Conservation (phyloP, 1,140 invertebrate species). For the Drosophila setifemur region DNA sequence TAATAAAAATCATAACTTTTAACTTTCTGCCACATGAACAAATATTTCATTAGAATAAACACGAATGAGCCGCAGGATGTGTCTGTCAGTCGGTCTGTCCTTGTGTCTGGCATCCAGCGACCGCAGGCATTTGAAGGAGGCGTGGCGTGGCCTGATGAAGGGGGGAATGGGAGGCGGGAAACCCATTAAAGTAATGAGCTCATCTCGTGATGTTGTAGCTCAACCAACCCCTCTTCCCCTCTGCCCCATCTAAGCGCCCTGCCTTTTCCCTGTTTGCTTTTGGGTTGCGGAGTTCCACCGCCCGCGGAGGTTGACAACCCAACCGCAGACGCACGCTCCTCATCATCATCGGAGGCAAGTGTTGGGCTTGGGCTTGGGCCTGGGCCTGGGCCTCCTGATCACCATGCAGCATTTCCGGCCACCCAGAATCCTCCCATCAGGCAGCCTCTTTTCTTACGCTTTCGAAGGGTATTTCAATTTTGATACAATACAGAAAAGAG, state of each 20-base stretch:
- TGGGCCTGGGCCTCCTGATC: slow-evolving; percentile 35
- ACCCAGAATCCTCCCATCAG: not conserved
- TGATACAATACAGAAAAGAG: not conserved
- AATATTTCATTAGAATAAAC: slow-evolving; percentile 47
- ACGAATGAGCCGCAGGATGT: slow-evolving; percentile 38
- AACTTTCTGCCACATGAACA: slow-evolving; percentile 37
- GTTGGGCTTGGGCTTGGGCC: too few relatives aligned
- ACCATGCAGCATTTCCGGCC: slow-evolving; percentile 68
- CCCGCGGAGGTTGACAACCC: slow-evolving; percentile 64
- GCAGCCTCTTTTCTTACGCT: not conserved
- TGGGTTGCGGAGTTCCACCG: not conserved
- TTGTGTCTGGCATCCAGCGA: slow-evolving; percentile 7
- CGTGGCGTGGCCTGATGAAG: not conserved
- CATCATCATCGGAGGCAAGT: slow-evolving; percentile 8
- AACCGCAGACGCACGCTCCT: slow-evolving; percentile 1
- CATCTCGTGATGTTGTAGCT: slow-evolving; percentile 52
- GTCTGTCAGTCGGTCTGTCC: slow-evolving; percentile 11
- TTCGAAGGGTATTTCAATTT: not conserved
- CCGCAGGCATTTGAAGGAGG: slow-evolving; percentile 5
- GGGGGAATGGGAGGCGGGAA: slow-evolving; percentile 20
- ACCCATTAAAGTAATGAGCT: slow-evolving; percentile 78
- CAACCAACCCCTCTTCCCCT: slow-evolving; percentile 1
- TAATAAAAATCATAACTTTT: slow-evolving; percentile 50
- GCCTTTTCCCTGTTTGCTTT: slow-evolving; percentile 34
- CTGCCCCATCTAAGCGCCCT: too few relatives aligned